A percentile compares a stretch with the other conserved stretches of the same genome.
Conservation (phyloP, 1,140 invertebrate genomes). For the Spodoptera litura region DNA sequence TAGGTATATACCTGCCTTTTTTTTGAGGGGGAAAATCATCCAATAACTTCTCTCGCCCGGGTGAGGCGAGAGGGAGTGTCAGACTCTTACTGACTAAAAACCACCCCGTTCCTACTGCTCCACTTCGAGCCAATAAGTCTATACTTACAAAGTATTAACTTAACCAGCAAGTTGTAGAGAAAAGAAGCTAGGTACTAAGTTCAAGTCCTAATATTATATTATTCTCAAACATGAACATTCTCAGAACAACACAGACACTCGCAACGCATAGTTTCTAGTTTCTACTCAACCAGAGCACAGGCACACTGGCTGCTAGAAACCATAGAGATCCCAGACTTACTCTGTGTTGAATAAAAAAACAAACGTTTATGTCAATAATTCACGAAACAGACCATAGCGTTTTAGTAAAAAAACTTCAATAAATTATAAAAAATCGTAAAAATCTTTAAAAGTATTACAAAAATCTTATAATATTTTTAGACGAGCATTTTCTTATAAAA, state of each 20-base stretch:
- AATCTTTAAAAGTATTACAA: not conserved
- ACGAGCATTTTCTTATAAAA: not conserved
- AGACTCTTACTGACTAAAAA: too few relatives aligned
- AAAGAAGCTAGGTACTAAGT: too few relatives aligned
- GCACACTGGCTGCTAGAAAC: not conserved
- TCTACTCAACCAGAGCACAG: not conserved
- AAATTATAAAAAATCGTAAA: constrained; percentile 25
- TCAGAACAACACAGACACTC: not conserved
- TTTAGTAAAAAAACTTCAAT: not conserved
- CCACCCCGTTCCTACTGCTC: too few relatives aligned
- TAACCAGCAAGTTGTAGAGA: too few relatives aligned
- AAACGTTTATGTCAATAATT: constrained; percentile 7
- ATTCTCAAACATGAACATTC: not conserved
- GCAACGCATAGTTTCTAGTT: not conserved
- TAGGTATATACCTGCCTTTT: too few relatives aligned
- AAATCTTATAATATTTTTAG: not conserved
- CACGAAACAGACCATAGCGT: not conserved
- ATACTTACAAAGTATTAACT: too few relatives aligned
- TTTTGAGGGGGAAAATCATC: too few relatives aligned
- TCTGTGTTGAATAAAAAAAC: not conserved
- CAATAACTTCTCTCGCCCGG: too few relatives aligned
- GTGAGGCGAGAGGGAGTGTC: too few relatives aligned
- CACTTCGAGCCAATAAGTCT: too few relatives aligned
- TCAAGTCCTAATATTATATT: too few relatives aligned
- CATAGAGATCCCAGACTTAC: not conserved